Evolutionary conservation across 1,140 invertebrate species (phyloP), one percentile per base, ranked within the genome.

Genomic region (Mesaphorura yosii): DNA sequence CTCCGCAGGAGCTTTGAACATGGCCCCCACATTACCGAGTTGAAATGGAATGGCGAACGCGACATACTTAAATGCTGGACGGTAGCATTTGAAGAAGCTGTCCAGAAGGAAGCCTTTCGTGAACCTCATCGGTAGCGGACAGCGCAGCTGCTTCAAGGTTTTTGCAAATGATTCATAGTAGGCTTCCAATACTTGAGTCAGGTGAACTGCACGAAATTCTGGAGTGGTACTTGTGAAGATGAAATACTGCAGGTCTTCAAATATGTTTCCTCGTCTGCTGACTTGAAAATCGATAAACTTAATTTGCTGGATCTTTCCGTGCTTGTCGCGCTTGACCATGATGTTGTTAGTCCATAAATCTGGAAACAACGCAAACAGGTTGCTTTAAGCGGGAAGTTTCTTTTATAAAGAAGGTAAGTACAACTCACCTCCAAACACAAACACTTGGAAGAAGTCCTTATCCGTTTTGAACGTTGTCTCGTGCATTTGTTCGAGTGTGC

Each of bases 391-490:
- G n/a, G n/a, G n/a, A n/a, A n/a, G n/a, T n/a, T n/a, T n/a, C n/a
- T n/a, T n/a, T n/a, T n/a, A n/a, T n/a, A n/a, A n/a, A n/a, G n/a
- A n/a, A n/a, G n/a, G n/a, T n/a, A n/a, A n/a, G n/a, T n/a, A n/a
- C n/a, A n/a, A n/a, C n/a, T n/a, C n/a, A n/a, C n/a, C n/a, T 3
- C 71, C 71, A 52, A 73, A 71, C 51, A 78, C 78, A 50, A 84
- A 78, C 3, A 81, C 79, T 19, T 48, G 52, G 26, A 59, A 59
- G 28, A 29, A 48, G 12, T 28, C 37, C 26, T 14, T 55, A 29
- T 49, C 48, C n/a, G 53, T 50, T 3, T 29, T 47, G 10, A 10
- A 14, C 5, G 12, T 29, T 29, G 44, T 19, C 17, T 26, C 25
- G 15, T 25, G 42, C 3, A 39, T 38, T 7, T 50, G 23, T 3